phyloP scores from a whole-genome alignment of 2,888 invertebrate species.

The Cabera pusaria region DNA sequence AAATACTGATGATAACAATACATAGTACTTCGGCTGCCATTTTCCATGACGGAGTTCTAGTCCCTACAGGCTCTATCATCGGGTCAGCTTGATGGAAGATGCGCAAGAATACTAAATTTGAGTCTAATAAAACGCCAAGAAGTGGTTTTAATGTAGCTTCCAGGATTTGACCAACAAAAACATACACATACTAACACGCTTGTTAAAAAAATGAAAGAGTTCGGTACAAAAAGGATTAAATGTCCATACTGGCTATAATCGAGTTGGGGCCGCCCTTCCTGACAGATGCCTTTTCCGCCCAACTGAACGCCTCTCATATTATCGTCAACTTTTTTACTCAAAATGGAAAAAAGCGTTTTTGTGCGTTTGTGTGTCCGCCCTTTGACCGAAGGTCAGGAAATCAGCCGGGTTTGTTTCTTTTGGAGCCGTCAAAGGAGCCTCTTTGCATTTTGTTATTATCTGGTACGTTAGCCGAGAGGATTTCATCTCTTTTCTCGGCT shows the following conservation, averaged over 20 bases:
- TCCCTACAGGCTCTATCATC: no score
- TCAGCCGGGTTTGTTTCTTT: conserved; percentile 16
- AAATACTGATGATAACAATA: no score
- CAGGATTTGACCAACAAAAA: no score
- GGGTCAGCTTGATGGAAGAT: no score
- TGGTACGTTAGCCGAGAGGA: conserved; percentile 12
- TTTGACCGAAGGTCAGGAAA: conserved; percentile 12
- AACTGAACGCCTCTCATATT: conserved; percentile 31
- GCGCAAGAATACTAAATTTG: no score
- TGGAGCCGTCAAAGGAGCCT: conserved; percentile 11
- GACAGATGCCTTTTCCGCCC: conserved; percentile 33
- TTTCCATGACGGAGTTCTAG: no score
- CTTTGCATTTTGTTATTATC: conserved; percentile 18
- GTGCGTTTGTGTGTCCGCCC: conserved; percentile 22
- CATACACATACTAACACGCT: no score
- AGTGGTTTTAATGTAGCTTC: no score
- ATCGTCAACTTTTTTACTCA: conserved; percentile 32
- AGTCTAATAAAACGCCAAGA: no score
- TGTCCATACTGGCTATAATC: conserved; percentile 1
- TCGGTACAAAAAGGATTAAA: no score
- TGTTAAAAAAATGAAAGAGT: no score
- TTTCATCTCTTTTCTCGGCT: not conserved
- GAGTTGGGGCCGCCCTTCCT: conserved; percentile 15
- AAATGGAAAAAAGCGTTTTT: conserved; percentile 26
- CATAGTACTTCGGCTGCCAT: no score